A percentile compares a stretch with the other conserved stretches of the same genome.
Conservation (phyloP, 1,140 invertebrate species). For the Platyscapa corneri region DNA sequence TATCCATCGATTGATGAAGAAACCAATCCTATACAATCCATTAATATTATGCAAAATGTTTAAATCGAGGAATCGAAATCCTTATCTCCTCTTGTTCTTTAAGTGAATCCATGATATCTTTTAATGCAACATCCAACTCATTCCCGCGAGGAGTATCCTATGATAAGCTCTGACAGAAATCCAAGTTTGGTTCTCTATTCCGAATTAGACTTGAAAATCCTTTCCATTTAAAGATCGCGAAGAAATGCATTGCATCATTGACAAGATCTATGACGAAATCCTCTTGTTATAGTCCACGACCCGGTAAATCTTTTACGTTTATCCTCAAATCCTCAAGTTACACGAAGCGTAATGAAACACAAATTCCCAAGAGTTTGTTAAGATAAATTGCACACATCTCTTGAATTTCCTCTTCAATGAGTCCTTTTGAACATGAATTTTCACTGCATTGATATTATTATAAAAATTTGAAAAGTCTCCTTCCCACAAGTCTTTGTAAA, state of each 20-base stretch:
- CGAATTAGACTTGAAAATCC: slow-evolving; percentile 41
- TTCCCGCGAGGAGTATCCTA: slow-evolving; percentile 40
- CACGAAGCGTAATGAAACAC: slow-evolving; percentile 46
- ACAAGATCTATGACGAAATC: slow-evolving; percentile 48
- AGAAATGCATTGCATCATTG: slow-evolving; percentile 39
- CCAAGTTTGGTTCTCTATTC: slow-evolving; percentile 38
- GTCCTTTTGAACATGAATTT: slow-evolving; percentile 24
- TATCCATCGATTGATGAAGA: slow-evolving; percentile 43
- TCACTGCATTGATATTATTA: slow-evolving; percentile 34
- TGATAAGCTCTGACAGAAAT: slow-evolving; percentile 34
- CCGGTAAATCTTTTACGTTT: slow-evolving; percentile 24
- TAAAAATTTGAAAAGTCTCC: slow-evolving; percentile 30
- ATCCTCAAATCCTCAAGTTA: slow-evolving; percentile 45
- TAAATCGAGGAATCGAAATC: slow-evolving; percentile 46
- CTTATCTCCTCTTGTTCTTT: slow-evolving; percentile 45
- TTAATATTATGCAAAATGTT: slow-evolving; percentile 35
- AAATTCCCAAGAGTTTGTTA: slow-evolving; percentile 53
- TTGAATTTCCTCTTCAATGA: slow-evolving; percentile 50
- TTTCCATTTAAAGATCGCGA: slow-evolving; percentile 34
- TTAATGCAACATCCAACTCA: slow-evolving; percentile 49
- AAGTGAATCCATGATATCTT: slow-evolving; percentile 43
- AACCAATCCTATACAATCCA: slow-evolving; percentile 40
- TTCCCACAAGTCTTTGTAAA: slow-evolving; percentile 27
- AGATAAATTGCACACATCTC: slow-evolving; percentile 46
- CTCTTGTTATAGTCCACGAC: slow-evolving; percentile 42